Conservation (phyloP, 2,888 invertebrate genomes). For the Nezara viridula region DNA sequence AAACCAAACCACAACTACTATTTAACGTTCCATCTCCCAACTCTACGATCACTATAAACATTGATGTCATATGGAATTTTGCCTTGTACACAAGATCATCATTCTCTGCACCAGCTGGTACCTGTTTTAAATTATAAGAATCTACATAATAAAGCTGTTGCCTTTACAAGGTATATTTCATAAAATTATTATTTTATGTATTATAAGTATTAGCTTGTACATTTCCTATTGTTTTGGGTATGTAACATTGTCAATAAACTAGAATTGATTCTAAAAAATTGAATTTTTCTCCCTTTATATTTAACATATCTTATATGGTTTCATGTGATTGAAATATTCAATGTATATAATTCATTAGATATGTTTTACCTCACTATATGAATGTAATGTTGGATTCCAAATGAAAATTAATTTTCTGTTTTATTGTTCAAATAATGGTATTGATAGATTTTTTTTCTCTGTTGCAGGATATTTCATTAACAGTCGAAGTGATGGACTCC, state of each 20-base stretch:
- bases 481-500: not conserved
- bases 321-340: not conserved
- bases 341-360: not conserved
- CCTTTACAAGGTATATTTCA: slow-evolving; percentile 27
- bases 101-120: not conserved
- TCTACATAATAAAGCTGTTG: slow-evolving; percentile 9
- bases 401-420: not conserved
- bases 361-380: not conserved
- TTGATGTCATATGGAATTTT: not conserved
- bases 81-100: not conserved
- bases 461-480: slow-evolving; percentile 16
- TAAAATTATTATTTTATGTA: slow-evolving; percentile 6
- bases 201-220: not conserved
- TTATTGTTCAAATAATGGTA: not conserved
- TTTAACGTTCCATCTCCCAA: not conserved
- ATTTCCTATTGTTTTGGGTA: not conserved
- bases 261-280: not conserved
- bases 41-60: not conserved
- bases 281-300: slow-evolving; percentile 47
- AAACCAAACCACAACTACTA: not conserved
- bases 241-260: slow-evolving; percentile 26
- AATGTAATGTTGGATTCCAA: not conserved
- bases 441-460: not conserved
- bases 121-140: slow-evolving; percentile 15
- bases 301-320: slow-evolving; percentile 1